Percentiles rank a stretch among this genome's conserved stretches.
These are phyloP conservation scores for Cryptotis parvus DNA, from an alignment of 2,113 vertebrate species.

Conservation along the genomic window DNA sequence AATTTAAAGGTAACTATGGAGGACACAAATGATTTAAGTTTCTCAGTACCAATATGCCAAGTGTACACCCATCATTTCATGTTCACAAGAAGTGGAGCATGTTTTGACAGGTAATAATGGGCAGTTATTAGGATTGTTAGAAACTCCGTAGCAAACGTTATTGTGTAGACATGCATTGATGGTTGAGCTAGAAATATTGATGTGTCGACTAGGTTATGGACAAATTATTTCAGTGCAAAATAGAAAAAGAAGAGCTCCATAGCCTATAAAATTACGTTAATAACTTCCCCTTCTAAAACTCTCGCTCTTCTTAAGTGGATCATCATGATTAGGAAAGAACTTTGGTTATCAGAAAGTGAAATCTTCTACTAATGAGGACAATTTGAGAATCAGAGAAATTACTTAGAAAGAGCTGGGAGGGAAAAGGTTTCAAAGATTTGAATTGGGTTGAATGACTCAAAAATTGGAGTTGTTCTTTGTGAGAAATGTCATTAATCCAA, in stretches of 20 bases:
- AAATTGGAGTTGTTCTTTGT: constrained; percentile 50
- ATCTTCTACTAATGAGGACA: constrained; percentile 64
- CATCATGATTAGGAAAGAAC: constrained; percentile 54
- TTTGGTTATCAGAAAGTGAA: constrained; percentile 11
- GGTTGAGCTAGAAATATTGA: constrained; percentile 32
- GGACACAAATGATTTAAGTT: constrained; percentile 13
- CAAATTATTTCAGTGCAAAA: neutral
- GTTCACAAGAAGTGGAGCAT: neutral
- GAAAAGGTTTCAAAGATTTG: constrained; percentile 65
- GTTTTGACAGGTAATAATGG: neutral
- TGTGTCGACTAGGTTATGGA: neutral
- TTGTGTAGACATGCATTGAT: neutral
- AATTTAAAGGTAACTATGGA: constrained; percentile 1
- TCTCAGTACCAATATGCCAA: neutral
- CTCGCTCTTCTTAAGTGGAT: constrained; percentile 5
- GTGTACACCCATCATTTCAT: neutral
- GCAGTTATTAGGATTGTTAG: constrained; percentile 38
- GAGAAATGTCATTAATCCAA: constrained; percentile 48
- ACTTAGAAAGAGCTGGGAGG: constrained; percentile 56
- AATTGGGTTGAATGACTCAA: constrained; percentile 19
- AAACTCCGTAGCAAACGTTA: constrained; percentile 38
- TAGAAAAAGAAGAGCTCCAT: constrained; percentile 21
- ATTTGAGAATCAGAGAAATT: constrained; percentile 64
- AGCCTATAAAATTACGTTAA: constrained; percentile 34
- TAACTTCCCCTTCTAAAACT: neutral